Evolutionary conservation across 1,140 invertebrate species (phyloP).

Genomic region (Drosophila neocordata): DNA sequence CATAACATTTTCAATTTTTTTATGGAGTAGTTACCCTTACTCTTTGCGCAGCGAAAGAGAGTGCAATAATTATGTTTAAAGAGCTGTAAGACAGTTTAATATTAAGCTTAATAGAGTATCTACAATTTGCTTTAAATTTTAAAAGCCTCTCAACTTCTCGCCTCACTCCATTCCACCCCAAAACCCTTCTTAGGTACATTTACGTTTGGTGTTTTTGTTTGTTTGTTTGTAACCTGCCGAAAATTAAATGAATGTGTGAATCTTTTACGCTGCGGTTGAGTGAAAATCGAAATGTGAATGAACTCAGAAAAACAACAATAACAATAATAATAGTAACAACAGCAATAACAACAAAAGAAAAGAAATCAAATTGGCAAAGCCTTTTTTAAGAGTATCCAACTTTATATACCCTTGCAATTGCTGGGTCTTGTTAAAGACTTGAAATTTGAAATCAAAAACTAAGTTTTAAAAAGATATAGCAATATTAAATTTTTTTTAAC

Average conservation of each 20-base stretch:
- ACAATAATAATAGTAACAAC: not conserved
- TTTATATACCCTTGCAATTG: too few species aligned
- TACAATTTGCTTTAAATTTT: not conserved
- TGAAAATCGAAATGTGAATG: slow-evolving; percentile 65
- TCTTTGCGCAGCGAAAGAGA: not conserved
- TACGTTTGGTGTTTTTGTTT: not conserved
- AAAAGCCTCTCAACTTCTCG: too few species aligned
- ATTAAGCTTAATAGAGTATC: slow-evolving; percentile 23
- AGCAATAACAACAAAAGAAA: not conserved
- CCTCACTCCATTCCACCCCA: too few species aligned
- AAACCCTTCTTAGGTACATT: not conserved
- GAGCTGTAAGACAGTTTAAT: not conserved
- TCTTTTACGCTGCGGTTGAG: slow-evolving; percentile 57
- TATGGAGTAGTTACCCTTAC: not conserved
- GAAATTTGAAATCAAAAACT: too few species aligned
- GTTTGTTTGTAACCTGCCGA: slow-evolving; percentile 28
- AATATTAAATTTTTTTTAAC: too few species aligned
- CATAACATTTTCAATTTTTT: not conserved
- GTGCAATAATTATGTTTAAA: not conserved
- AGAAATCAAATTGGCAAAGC: slow-evolving; percentile 13
- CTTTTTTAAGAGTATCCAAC: too few species aligned
- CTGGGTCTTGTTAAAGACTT: too few species aligned
- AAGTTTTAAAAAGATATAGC: too few species aligned
- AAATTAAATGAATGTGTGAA: slow-evolving; percentile 65
- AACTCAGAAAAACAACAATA: slow-evolving; percentile 37